Conservation (phyloP, 2,888 invertebrate species). For the Hoplodrina blanda region DNA sequence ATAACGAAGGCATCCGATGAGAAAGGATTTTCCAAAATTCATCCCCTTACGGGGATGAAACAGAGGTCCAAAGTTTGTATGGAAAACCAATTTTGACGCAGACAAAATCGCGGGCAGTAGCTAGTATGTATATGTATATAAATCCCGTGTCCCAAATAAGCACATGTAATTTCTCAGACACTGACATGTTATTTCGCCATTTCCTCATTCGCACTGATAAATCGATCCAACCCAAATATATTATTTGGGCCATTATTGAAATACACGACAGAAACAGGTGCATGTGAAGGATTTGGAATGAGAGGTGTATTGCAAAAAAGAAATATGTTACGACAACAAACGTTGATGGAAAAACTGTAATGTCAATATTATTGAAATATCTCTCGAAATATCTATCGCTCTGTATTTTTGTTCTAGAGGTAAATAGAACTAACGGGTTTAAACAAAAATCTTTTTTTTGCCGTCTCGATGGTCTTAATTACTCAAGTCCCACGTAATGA, state of each 20-base stretch:
- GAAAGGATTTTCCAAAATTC: no score
- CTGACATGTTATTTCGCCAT: conserved; percentile 24
- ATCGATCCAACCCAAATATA: conserved; percentile 17
- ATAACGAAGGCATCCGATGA: no score
- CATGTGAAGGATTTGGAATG: conserved; percentile 15
- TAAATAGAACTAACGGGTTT: no score
- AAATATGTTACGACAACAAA: conserved; percentile 24
- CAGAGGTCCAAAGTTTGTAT: no score
- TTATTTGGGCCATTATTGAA: conserved; percentile 14
- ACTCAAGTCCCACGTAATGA: no score
- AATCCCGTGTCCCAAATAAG: background rate
- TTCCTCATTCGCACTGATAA: conserved; percentile 26
- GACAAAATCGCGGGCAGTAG: no score
- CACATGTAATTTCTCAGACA: background rate
- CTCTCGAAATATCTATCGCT: background rate
- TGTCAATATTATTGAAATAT: conserved; percentile 35
- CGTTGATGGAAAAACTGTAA: background rate
- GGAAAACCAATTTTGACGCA: no score
- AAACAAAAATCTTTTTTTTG: no score
- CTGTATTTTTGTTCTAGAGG: background rate
- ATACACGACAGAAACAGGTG: conserved; percentile 24
- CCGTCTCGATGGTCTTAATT: no score
- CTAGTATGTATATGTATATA: no score
- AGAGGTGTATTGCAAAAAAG: conserved; percentile 13
- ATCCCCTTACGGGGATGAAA: no score